Percentiles rank a stretch among this genome's conserved stretches.
Conservation (phyloP, 2,888 invertebrate species). For the Kuschelorhynchus macadamiae region DNA sequence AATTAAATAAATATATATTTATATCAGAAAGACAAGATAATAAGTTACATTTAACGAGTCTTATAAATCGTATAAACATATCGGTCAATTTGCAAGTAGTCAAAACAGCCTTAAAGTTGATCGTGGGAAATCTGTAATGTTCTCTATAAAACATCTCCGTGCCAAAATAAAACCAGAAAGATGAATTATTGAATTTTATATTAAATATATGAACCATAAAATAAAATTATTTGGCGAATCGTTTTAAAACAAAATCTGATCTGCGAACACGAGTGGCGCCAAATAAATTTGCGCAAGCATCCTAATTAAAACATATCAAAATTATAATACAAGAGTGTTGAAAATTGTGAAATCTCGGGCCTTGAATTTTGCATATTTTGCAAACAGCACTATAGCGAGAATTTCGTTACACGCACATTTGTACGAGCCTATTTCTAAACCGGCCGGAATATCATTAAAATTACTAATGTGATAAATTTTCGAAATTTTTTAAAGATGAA, state of each 20-base stretch:
- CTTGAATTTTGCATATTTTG: slow-evolving; percentile 22
- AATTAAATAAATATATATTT: too few species aligned
- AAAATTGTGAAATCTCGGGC: slow-evolving; percentile 24
- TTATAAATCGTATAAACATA: too few species aligned
- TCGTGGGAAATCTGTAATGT: too few species aligned
- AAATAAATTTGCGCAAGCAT: slow-evolving; percentile 15
- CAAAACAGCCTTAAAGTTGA: too few species aligned
- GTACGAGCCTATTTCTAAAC: slow-evolving; percentile 6
- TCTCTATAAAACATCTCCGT: too few species aligned
- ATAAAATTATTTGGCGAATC: slow-evolving; percentile 4
- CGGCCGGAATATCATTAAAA: slow-evolving; percentile 18
- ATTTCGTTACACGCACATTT: slow-evolving; percentile 14
- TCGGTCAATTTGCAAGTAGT: not conserved
- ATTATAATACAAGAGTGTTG: slow-evolving; percentile 5
- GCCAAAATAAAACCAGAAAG: too few species aligned
- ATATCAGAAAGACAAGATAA: too few species aligned
- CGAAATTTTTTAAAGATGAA: slow-evolving; percentile 19
- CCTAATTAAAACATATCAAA: slow-evolving; percentile 13
- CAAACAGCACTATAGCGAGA: slow-evolving; percentile 27
- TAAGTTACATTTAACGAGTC: too few species aligned
- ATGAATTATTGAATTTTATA: not conserved
- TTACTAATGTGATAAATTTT: slow-evolving; percentile 27
- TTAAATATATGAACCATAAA: not conserved
- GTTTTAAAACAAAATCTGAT: slow-evolving; percentile 16
- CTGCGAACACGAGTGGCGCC: slow-evolving; percentile 6